Evolutionary conservation across 2,888 invertebrate genomes (phyloP).

Genomic region (Hydroisotoma schaefferi): DNA sequence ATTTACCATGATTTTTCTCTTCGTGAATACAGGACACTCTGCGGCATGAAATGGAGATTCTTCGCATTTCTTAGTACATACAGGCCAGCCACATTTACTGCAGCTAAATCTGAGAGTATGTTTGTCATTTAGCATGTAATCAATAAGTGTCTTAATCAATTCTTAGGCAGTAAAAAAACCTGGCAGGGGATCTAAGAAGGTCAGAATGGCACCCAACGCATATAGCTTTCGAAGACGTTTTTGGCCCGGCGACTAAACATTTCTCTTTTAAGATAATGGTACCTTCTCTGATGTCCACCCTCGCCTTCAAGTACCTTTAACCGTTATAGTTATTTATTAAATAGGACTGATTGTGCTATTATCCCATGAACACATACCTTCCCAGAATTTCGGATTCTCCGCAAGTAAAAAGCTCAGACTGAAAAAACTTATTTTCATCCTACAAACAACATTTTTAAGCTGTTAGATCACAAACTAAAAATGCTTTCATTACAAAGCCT

Average conservation of each 20-base stretch:
- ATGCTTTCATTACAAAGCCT: too few relatives aligned
- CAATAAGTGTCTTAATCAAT: too few relatives aligned
- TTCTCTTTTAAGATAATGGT: slow-evolving; percentile 48
- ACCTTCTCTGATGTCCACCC: slow-evolving; percentile 37
- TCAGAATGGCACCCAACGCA: slow-evolving; percentile 49
- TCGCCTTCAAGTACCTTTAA: slow-evolving; percentile 38
- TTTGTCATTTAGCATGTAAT: too few relatives aligned
- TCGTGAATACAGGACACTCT: slow-evolving; percentile 41
- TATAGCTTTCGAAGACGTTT: slow-evolving; percentile 39
- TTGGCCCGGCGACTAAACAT: slow-evolving; percentile 48
- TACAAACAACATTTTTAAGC: too few relatives aligned
- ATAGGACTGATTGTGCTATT: not conserved
- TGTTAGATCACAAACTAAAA: too few relatives aligned
- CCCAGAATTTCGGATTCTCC: slow-evolving; percentile 38
- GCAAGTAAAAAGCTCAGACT: slow-evolving; percentile 31
- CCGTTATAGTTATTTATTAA: not conserved
- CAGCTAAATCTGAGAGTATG: slow-evolving; percentile 29
- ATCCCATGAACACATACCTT: slow-evolving; percentile 25
- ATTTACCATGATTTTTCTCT: slow-evolving; percentile 37
- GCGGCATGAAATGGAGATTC: slow-evolving; percentile 38
- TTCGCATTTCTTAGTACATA: slow-evolving; percentile 48
- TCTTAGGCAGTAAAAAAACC: not conserved
- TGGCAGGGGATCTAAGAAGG: slow-evolving; percentile 10
- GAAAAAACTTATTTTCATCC: slow-evolving; percentile 20
- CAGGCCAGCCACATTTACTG: slow-evolving; percentile 48